Base-by-base conservation (phyloP, 2,888 invertebrate genomes). In the Abrostola tripartita region DNA sequence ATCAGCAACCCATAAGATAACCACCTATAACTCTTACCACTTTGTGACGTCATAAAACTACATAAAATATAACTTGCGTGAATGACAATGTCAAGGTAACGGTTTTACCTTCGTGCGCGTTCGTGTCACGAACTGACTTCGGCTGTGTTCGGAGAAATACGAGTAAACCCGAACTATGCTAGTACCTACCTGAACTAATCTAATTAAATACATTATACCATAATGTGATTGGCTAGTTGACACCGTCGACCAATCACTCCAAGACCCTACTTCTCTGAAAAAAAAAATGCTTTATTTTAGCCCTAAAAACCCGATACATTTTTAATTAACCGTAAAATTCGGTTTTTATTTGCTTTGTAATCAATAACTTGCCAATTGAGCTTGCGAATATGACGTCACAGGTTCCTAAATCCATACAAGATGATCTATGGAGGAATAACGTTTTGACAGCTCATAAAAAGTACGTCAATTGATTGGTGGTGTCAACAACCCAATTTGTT, bases 151-250 rank as follows among this genome's bases (percentile, higher is more conserved):
- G 44, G 44, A 4, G 5, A 47, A 14, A 41, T 5, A 47, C 44
- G 24, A 47, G 44, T 24, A 4, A 8, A 7, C 44, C 44, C 44
- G 44, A 47, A 47, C 14, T 24, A 24, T 24, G 24, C 24, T 24
- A 24, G 24, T 2, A 24, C 44, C 4, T 7, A 14, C 44, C 7
- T 58, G 58, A 36, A 41, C 52, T 38, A 65, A 58, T 49, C 64
- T 72, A 76, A 54, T 64, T 55, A 69, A 73, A 76, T 64, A 76
- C 60, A 76, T 59, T 0, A 55, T 56, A 47, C 38, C 47, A 47
- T 47, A 59, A 57, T 58, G 35, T 37, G 61, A 52, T 52, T 60
- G 62, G 49, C 51, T 42, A 52, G 10, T 37, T 41, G 57, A 44
- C 10, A 7, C 51, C 55, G 62, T 24, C n/a, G n/a, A n/a, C n/a